These are phyloP conservation scores for Trichogramma evanescens DNA, from an alignment of 2,888 invertebrate genomes.

Conservation along the genomic window DNA sequence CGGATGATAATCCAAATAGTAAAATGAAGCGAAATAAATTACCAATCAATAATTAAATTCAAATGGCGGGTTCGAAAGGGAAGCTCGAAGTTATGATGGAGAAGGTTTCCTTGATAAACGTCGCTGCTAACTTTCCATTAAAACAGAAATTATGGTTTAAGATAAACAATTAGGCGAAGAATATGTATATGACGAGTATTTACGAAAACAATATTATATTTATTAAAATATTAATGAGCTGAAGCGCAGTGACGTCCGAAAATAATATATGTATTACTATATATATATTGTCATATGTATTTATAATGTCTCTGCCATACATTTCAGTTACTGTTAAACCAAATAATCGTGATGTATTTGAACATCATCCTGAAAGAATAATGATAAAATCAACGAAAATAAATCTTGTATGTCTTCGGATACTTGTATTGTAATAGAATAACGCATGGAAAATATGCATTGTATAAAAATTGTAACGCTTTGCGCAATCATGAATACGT, in stretches of 20 bases:
- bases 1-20: not conserved
- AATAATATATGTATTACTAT: conserved; percentile 2
- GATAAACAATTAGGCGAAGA: not conserved
- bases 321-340: conserved; percentile 1
- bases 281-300: conserved; percentile 7
- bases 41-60: not conserved
- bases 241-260: conserved; percentile 15
- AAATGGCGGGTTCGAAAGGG: not conserved
- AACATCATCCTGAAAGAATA: too few relatives aligned
- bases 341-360: too few relatives aligned
- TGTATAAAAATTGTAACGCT: too few relatives aligned
- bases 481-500: too few relatives aligned
- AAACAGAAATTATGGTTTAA: not conserved
- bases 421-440: too few relatives aligned
- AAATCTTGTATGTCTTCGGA: too few relatives aligned
- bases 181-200: not conserved
- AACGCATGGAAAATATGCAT: too few relatives aligned
- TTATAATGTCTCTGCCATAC: conserved; percentile 10
- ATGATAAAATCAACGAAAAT: too few relatives aligned
- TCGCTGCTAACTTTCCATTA: conserved; percentile 12
- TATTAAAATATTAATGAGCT: not conserved
- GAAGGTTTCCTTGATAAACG: not conserved
- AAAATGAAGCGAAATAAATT: not conserved
- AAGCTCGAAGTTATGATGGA: too few relatives aligned
- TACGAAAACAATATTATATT: not conserved